A percentile compares a stretch with the other conserved stretches of the same genome.
phyloP scores from a whole-genome alignment of 2,797 vertebrate genomes.

The Salarias fasciatus region DNA sequence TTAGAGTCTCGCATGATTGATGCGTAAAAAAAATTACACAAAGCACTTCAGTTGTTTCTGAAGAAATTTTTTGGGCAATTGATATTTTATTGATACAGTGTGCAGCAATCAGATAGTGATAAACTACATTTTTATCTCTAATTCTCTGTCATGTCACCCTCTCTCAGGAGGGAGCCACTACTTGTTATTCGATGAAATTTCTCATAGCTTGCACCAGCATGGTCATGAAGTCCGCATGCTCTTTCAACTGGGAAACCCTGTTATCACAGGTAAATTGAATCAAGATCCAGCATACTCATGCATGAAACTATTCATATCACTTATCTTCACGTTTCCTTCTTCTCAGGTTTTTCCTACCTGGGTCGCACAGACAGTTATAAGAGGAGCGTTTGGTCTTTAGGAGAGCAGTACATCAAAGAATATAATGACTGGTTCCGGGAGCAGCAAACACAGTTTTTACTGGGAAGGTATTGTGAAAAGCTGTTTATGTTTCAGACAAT shows the following conservation, averaged over 20 bases:
- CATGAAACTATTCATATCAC: not conserved
- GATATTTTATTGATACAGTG: not conserved
- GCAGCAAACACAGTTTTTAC: constrained; percentile 54
- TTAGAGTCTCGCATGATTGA: not conserved
- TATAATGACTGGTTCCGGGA: constrained; percentile 64
- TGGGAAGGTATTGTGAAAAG: constrained; percentile 48
- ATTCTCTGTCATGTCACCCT: not conserved
- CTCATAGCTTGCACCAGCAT: constrained; percentile 72
- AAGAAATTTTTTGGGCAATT: too few species aligned
- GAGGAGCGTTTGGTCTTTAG: constrained; percentile 55
- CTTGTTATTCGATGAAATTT: constrained; percentile 79
- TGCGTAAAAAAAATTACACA: not conserved
- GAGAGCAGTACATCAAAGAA: constrained; percentile 61
- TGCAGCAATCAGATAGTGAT: too few species aligned
- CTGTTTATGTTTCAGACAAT: not conserved
- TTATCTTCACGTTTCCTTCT: not conserved
- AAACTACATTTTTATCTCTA: not conserved
- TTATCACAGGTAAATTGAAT: constrained; percentile 65
- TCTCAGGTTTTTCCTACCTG: constrained; percentile 45
- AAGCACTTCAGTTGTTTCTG: too few species aligned
- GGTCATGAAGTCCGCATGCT: constrained; percentile 76
- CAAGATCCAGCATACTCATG: not conserved
- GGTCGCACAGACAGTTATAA: constrained; percentile 54
- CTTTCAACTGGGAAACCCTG: constrained; percentile 66
- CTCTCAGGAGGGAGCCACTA: constrained; percentile 77